Base-by-base conservation (phyloP, 2,888 invertebrate genomes). In the Bugula neritina region DNA sequence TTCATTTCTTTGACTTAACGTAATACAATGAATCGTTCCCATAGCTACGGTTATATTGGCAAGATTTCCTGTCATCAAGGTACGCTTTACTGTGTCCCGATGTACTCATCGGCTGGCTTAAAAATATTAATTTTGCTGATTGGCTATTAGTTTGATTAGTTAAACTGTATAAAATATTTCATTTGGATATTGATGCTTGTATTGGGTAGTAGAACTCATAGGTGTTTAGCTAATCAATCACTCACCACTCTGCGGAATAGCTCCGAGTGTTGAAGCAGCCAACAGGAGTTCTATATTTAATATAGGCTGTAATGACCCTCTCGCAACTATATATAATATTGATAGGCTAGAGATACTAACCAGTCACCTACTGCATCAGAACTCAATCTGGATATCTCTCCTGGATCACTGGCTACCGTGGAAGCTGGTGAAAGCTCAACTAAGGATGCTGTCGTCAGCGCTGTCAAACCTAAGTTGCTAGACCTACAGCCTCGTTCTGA, bases 51-150 rank as follows among this genome's bases (percentile, higher is more conserved):
- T 13, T n/a, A 23, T n/a, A 55, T 17, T 13, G 21, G 23, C n/a
- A 13, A 63, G 3, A 34, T 63, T 63, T 63, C 63, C 63, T 63
- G 55, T 27, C 63, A 21, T 63, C 27, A 10, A 63, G 43, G 43
- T 43, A 43, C 43, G 43, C 43, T 43, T 5, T 17, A 31, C 57
- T n/a, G 57, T 17, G 17, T 17, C 57, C 10, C 52, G 21, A 52
- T 55, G 3, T 17, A 25, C 23, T n/a, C 17, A 43, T 43, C 43
- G 43, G 17, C 23, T 55, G 55, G 55, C 21, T 55, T 55, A 23
- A 23, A n/a, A 55, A 23, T 25, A 55, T 34, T 31, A 63, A 63
- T 63, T 63, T 63, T 63, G 29, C 63, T 63, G 63, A 63, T 63
- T 63, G 63, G 63, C 29, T 34, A 63, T 21, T 29, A 27, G 27